Conservation (phyloP, 2,797 vertebrate species). For the Crax fasciolata region DNA sequence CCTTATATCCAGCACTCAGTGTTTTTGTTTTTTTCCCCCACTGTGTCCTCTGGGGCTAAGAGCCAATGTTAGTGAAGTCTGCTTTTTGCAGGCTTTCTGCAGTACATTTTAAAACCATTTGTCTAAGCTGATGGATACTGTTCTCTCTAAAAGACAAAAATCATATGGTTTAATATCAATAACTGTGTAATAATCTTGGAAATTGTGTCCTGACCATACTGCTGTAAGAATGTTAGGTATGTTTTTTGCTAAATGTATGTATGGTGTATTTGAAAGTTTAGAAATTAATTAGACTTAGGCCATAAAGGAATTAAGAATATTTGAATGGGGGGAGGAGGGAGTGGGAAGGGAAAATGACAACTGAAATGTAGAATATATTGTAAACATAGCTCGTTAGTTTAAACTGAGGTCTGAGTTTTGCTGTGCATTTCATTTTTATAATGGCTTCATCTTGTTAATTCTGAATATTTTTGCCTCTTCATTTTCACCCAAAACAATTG, state of each 20-base stretch:
- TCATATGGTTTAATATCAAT: constrained; percentile 55
- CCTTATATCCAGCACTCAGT: constrained; percentile 29
- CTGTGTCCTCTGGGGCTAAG: constrained; percentile 37
- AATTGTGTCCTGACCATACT: constrained; percentile 86
- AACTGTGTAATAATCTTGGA: constrained; percentile 83
- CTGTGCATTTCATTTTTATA: constrained; percentile 81
- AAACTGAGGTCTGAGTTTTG: constrained; percentile 78
- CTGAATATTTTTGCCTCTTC: constrained; percentile 68
- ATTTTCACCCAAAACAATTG: constrained; percentile 47
- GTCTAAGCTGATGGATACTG: constrained; percentile 67
- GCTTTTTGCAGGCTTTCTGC: constrained; percentile 64
- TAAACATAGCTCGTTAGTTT: constrained; percentile 80
- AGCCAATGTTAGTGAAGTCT: constrained; percentile 34
- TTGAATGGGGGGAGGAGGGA: constrained; percentile 64
- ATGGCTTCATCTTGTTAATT: constrained; percentile 75
- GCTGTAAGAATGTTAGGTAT: constrained; percentile 83
- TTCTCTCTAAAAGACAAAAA: constrained; percentile 49
- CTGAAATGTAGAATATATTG: constrained; percentile 77
- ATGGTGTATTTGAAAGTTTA: constrained; percentile 89
- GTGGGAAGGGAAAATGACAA: constrained; percentile 66
- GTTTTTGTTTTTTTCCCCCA: neutral
- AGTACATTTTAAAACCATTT: constrained; percentile 66
- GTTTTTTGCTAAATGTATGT: constrained; percentile 87
- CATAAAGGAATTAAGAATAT: constrained; percentile 80
- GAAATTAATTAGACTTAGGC: constrained; percentile 86